phyloP scores from a whole-genome alignment of 2,888 invertebrate species.

The Spisula solida region DNA sequence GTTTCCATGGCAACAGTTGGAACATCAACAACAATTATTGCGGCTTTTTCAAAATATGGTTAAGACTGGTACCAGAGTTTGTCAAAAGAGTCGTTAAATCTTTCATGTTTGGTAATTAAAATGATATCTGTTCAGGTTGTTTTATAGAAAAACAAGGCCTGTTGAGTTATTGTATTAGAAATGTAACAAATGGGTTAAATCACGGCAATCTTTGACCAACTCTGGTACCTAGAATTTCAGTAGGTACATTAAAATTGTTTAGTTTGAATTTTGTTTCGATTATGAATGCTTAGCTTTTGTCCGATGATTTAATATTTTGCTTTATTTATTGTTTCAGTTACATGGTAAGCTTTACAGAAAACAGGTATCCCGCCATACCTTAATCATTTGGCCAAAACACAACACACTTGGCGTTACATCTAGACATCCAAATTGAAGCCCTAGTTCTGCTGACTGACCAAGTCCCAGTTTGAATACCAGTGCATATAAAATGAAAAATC shows the following conservation, averaged over 20 bases:
- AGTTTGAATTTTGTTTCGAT: constrained; percentile 14
- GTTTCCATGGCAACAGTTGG: too few relatives aligned
- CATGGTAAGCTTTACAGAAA: constrained; percentile 62
- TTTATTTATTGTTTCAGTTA: constrained; percentile 73
- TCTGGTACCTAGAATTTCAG: not conserved
- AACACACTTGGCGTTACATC: constrained; percentile 22
- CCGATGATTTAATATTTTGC: constrained; percentile 44
- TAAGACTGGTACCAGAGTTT: not conserved
- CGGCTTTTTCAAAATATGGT: not conserved
- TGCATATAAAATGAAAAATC: not conserved
- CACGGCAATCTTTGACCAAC: not conserved
- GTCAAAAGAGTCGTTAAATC: not conserved
- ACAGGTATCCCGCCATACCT: constrained; percentile 45
- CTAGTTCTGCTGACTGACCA: not conserved
- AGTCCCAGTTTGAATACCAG: not conserved
- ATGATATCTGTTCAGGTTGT: not conserved
- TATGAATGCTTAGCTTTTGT: constrained; percentile 27
- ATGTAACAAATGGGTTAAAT: not conserved
- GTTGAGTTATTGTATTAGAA: too few relatives aligned
- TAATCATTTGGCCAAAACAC: constrained; percentile 40
- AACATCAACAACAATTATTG: not conserved
- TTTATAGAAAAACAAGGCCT: not conserved
- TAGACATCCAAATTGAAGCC: constrained; percentile 34
- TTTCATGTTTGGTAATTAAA: too few relatives aligned
- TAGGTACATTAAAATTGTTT: not conserved